Evolutionary conservation across 2,797 vertebrate species (phyloP), one percentile per base, ranked within the genome.

Genomic region (Novumbra hubbsi): DNA sequence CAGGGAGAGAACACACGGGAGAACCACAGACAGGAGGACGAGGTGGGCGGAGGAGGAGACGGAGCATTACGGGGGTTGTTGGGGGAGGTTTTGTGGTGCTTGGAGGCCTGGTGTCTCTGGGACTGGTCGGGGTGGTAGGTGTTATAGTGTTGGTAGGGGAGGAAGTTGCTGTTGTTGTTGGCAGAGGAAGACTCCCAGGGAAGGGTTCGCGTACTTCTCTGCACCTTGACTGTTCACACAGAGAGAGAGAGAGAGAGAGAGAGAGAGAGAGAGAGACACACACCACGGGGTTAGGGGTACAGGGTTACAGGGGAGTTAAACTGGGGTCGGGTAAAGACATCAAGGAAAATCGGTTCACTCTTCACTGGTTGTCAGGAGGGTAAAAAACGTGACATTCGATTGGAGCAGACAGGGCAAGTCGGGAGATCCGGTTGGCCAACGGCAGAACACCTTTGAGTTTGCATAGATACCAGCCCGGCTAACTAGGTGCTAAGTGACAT

Each of bases 121-220:
- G 91, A 92, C 88, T 95, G 96, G 93, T 96, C 96, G 57, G 96
- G 95, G 90, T 96, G 96, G 92, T 93, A 93, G 82, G 94, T 95
- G 88, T 95, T 96, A 96, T 94, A 95, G 93, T 96, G 96, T 86
- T 96, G 96, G 86, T 96, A 96, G 87, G 93, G 94, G 30, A 95
- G 94, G 85, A 92, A 93, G 90, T 91, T 90, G 90, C 89, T 93
- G 92, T 83, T 93, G 92, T 80, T 92, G 91, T 86, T 90, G 88
- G 89, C 91, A 88, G 89, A 87, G 87, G 87, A 86, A 67, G 90
- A 91, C 80, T 98, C 94, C 94, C 94, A 94, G 81, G 95, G 89
- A 76, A 94, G 94, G 78, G 95, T 92, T 84, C 96, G 94, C 92
- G 89, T 91, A 94, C 95, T 98, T 91, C 96, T 94, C 92, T 97